Base-by-base conservation (phyloP, 2,113 vertebrate species). In the Origma solitaria region DNA sequence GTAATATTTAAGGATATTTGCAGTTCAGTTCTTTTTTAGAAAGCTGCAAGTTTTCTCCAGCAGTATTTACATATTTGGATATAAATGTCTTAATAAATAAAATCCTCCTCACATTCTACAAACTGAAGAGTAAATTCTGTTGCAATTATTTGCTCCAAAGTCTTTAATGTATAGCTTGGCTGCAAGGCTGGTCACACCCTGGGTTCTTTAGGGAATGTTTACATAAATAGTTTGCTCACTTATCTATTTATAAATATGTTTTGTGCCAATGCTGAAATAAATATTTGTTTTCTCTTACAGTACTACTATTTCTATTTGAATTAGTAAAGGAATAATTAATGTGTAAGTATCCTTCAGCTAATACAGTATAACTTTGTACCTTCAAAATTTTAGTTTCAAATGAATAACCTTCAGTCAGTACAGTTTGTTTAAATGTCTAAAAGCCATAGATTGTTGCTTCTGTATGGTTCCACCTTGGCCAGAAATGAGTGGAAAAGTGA, bases 311-410 rank as follows among this genome's bases (percentile, higher is more conserved):
- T 96, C 65, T 91, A 15, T 95, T 90, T 79, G 53, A 84, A 83
- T 96, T 96, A 90, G 75, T 92, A 38, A 73, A 91, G 83, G 80
- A 94, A 82, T 84, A 95, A 95, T 95, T 96, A 86, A 88, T 95
- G 72, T 38, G 30, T 88, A 96, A 78, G 92, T 97, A 96, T 91
- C 57, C 82, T 94, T 96, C 81, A 94, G 96, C 96, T 90, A 95
- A 92, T 68, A 94, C 31, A 93, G 85, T 92, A 90, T 94, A 91
- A 85, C 78, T 82, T 92, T 80, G 79, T 73, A 85, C 33, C 57
- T 94, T 64, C 30, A 86, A 71, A 96, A 92, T 82, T 96, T 95
- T 69, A 68, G 30, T 96, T 95, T 95, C 77, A 89, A 61, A 76
- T 93, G 25, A 91, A 95, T 90, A 95, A 23, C 51, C 66, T 92